Conservation (phyloP, 2,888 invertebrate genomes). For the Callyntrura sp. region DNA sequence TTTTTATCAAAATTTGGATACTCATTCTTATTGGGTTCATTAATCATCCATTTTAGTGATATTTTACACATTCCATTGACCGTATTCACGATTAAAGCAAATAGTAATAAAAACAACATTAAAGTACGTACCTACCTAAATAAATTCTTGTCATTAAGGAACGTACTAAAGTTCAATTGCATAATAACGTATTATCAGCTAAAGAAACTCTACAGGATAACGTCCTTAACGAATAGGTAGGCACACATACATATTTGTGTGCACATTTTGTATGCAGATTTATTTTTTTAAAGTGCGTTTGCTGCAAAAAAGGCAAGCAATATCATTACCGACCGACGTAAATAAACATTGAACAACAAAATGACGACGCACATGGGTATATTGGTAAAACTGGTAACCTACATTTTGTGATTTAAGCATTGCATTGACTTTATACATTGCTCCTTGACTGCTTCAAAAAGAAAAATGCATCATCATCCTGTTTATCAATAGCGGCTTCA, state of each 20-base stretch:
- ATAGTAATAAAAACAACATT: constrained; percentile 10
- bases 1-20: neutral
- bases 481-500: constrained; percentile 36
- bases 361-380: constrained; percentile 7
- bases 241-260: neutral
- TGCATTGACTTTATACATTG: constrained; percentile 69
- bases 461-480: constrained; percentile 66
- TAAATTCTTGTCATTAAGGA: constrained; percentile 36
- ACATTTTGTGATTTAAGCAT: constrained; percentile 72
- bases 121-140: neutral
- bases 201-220: neutral
- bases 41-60: constrained; percentile 34
- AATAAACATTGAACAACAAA: constrained; percentile 5
- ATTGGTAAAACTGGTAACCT: constrained; percentile 65
- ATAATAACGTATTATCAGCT: constrained; percentile 15
- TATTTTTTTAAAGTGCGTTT: constrained; percentile 20
- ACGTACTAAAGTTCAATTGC: constrained; percentile 21
- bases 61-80: constrained; percentile 29
- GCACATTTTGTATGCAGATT: neutral
- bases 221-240: constrained; percentile 32
- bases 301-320: constrained; percentile 36
- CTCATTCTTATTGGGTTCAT: neutral
- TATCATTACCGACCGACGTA: constrained; percentile 32
- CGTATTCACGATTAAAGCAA: constrained; percentile 26
- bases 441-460: constrained; percentile 66